Evolutionary conservation across 1,140 invertebrate species (phyloP).

Genomic region (Neomicropteryx cornuta): DNA sequence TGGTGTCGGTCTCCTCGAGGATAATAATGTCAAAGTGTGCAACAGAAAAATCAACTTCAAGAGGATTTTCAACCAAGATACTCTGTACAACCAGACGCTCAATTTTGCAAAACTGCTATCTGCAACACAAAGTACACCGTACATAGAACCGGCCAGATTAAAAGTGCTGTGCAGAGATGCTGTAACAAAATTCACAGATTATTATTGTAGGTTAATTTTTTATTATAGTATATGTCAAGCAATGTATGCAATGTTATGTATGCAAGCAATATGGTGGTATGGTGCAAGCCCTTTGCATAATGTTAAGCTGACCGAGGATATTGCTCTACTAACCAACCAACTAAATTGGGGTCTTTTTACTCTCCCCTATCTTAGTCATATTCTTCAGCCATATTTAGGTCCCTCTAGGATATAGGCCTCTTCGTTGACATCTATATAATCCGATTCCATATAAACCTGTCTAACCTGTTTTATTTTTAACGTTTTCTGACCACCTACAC

Average conservation of each 20-base stretch:
- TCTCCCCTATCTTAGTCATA: too few species aligned
- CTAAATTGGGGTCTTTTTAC: too few species aligned
- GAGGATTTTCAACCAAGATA: conserved; percentile 23
- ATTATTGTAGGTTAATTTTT: conserved; percentile 28
- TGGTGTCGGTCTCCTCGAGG: conserved; percentile 43
- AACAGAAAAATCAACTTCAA: conserved; percentile 38
- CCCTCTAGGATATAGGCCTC: too few species aligned
- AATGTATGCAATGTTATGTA: too few species aligned
- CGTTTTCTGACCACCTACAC: too few species aligned
- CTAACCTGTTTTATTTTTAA: neutral
- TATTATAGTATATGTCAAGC: too few species aligned
- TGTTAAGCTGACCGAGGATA: too few species aligned
- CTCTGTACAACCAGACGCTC: conserved; percentile 25
- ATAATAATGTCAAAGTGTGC: conserved; percentile 42
- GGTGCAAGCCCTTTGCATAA: neutral
- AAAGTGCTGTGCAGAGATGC: conserved; percentile 27
- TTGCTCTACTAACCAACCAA: too few species aligned
- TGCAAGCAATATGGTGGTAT: too few species aligned
- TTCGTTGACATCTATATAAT: too few species aligned
- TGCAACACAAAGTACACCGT: conserved; percentile 29
- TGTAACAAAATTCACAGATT: conserved; percentile 28
- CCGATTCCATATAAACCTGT: neutral
- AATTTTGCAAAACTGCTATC: conserved; percentile 31
- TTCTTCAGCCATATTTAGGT: too few species aligned
- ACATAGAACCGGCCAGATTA: conserved; percentile 28